phyloP scores from a whole-genome alignment of 2,888 invertebrate species.

The Aporophyla lueneburgensis region DNA sequence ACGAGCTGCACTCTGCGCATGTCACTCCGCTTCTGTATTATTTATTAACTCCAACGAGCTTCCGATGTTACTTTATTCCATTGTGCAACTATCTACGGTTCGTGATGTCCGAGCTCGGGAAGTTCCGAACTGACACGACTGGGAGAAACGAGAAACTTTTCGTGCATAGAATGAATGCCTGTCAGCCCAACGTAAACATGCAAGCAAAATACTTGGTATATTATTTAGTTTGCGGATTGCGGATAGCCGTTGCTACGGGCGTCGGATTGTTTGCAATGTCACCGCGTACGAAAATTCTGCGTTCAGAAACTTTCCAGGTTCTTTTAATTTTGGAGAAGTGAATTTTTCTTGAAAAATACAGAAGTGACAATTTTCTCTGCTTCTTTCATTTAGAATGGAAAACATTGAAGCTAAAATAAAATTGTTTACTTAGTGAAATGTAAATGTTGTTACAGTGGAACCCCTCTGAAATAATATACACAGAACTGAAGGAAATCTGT shows the following conservation, averaged over 20 bases:
- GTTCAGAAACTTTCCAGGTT: conserved; percentile 48
- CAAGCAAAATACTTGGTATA: conserved; percentile 83
- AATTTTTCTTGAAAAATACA: conserved; percentile 48
- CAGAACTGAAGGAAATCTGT: conserved; percentile 68
- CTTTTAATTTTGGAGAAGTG: conserved; percentile 45
- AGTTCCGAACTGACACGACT: conserved; percentile 87
- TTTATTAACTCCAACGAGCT: conserved; percentile 91
- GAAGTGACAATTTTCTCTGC: conserved; percentile 46
- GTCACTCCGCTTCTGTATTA: conserved; percentile 89
- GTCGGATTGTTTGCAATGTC: conserved; percentile 65
- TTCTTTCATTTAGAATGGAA: conserved; percentile 53
- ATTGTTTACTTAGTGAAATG: conserved; percentile 57
- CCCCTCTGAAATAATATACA: conserved; percentile 65
- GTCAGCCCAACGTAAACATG: conserved; percentile 88
- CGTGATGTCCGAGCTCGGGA: conserved; percentile 87
- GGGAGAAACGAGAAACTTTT: conserved; percentile 88
- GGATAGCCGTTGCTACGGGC: conserved; percentile 62
- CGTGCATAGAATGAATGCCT: conserved; percentile 90
- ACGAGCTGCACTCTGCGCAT: conserved; percentile 86
- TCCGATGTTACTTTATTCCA: conserved; percentile 90
- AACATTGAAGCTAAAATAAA: conserved; percentile 52
- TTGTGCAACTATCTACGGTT: conserved; percentile 88
- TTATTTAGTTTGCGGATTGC: conserved; percentile 80
- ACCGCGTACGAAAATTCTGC: conserved; percentile 51
- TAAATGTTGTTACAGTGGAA: conserved; percentile 55